Conservation (phyloP, 1,140 invertebrate genomes). For the Temnothorax nylanderi region DNA sequence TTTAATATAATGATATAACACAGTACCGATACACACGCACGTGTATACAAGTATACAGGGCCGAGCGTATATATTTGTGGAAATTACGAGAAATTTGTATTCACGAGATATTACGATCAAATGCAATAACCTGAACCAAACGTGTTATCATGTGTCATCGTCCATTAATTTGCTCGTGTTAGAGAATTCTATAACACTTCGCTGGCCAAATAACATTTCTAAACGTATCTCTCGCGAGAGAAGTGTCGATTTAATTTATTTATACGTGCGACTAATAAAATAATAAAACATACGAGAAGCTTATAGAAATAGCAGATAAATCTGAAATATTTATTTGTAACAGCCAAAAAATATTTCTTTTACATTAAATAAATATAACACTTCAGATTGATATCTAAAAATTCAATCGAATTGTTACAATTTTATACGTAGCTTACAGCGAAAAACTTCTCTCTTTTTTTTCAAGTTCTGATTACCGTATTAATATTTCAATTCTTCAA, state of each 20-base stretch:
- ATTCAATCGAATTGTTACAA: background rate
- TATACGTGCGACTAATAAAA: background rate
- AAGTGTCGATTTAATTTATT: background rate
- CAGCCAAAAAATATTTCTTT: background rate
- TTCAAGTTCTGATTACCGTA: background rate
- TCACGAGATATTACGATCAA: conserved; percentile 53
- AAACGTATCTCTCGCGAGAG: conserved; percentile 20
- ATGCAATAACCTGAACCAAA: conserved; percentile 45
- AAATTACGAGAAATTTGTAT: conserved; percentile 55
- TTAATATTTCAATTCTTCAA: background rate
- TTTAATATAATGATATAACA: conserved; percentile 55
- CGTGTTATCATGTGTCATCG: conserved; percentile 53
- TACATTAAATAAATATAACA: background rate
- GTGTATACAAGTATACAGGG: background rate
- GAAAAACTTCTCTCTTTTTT: background rate
- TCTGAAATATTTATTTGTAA: background rate
- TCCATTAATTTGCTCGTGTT: conserved; percentile 48
- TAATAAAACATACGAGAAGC: background rate
- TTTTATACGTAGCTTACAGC: background rate
- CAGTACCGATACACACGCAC: background rate
- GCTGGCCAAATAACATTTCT: conserved; percentile 37
- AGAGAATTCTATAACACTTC: conserved; percentile 46
- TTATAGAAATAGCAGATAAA: background rate
- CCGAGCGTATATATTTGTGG: conserved; percentile 27
- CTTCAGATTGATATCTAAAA: background rate